Conservation (phyloP, 2,113 vertebrate genomes). For the Zootoca vivipara region DNA sequence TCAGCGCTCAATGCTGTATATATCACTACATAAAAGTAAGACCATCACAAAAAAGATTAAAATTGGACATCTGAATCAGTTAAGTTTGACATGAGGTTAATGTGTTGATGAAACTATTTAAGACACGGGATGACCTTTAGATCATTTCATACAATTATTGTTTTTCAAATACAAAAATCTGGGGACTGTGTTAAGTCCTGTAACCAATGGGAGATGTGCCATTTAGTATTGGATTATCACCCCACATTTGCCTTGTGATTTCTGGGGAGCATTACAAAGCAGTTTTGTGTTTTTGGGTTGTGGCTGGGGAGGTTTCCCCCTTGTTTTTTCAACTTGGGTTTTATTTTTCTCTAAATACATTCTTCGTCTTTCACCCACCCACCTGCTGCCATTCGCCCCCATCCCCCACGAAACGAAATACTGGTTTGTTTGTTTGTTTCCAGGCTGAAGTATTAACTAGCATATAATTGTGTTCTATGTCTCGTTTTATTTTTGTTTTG, state of each 20-base stretch:
- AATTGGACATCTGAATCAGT: constrained; percentile 86
- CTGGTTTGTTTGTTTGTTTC: constrained; percentile 66
- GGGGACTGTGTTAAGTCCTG: constrained; percentile 79
- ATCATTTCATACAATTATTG: constrained; percentile 84
- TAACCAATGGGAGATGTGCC: constrained; percentile 82
- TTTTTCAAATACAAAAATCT: constrained; percentile 82
- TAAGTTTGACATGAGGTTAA: constrained; percentile 84
- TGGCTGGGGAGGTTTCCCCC: constrained; percentile 17
- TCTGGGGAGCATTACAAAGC: constrained; percentile 81
- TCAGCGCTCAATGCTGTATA: constrained; percentile 87
- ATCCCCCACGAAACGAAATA: constrained; percentile 61
- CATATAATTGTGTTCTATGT: constrained; percentile 76
- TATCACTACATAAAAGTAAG: constrained; percentile 82
- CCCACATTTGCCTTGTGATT: constrained; percentile 77
- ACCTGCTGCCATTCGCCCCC: too few species aligned
- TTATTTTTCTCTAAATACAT: constrained; percentile 42
- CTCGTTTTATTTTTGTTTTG: constrained; percentile 67
- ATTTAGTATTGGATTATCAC: constrained; percentile 82
- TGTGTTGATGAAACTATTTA: constrained; percentile 85
- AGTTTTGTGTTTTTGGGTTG: constrained; percentile 61
- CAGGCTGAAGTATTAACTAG: constrained; percentile 74
- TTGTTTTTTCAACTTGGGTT: constrained; percentile 71
- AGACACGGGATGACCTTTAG: constrained; percentile 83
- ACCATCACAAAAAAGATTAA: constrained; percentile 80
- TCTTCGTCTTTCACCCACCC: constrained; percentile 13